phyloP scores from a whole-genome alignment of 2,113 vertebrate genomes.

The Piaya cayana region DNA sequence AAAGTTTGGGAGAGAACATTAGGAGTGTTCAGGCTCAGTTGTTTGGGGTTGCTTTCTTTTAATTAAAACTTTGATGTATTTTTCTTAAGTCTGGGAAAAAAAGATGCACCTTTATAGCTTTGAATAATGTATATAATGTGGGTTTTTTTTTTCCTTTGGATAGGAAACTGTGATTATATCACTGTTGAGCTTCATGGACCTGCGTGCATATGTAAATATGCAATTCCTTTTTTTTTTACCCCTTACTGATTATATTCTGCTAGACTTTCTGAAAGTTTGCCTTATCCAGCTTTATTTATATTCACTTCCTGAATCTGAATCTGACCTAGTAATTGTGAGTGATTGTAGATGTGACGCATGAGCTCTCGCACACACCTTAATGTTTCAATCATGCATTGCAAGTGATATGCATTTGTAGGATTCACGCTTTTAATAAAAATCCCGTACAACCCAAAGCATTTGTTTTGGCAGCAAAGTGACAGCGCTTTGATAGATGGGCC shows the following conservation, averaged over 20 bases:
- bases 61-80: not conserved
- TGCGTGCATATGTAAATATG: not conserved
- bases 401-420: constrained; percentile 55
- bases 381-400: constrained; percentile 54
- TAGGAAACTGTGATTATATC: not conserved
- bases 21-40: not conserved
- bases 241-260: constrained; percentile 10
- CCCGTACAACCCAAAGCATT: constrained; percentile 58
- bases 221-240: not conserved
- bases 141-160: accelerated
- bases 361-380: constrained; percentile 55
- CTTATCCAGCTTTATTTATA: constrained; percentile 72
- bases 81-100: not conserved
- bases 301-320: constrained; percentile 49
- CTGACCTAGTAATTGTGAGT: constrained; percentile 67
- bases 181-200: not conserved
- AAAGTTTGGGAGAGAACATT: constrained; percentile 60
- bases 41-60: not conserved
- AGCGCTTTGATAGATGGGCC: constrained; percentile 69
- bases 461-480: constrained; percentile 63
- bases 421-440: constrained; percentile 64
- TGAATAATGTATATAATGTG: not conserved
- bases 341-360: constrained; percentile 65
- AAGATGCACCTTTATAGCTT: not conserved
- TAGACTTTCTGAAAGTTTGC: constrained; percentile 31